Evolutionary conservation across 2,113 vertebrate species (phyloP), one percentile per base, ranked within the genome.

Genomic region (Tenebrosternarchus preto): DNA sequence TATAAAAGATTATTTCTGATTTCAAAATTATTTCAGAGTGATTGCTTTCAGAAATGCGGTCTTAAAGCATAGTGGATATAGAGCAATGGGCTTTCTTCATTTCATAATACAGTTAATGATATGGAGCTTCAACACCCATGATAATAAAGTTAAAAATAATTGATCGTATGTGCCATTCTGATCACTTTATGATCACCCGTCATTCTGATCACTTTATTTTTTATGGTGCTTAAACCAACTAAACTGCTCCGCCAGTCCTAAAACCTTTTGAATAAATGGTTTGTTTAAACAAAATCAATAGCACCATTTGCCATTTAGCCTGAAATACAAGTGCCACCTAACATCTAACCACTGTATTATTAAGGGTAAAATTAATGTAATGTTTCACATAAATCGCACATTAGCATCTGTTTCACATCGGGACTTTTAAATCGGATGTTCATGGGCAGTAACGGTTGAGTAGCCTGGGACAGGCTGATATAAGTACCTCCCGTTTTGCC

Each of bases 401-500:
- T 50, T 50, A 50, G 43, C 9, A 50, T 15, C 7, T 66, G 27
- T 55, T 39, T 69, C 16, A 15, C 31, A 68, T 68, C 27, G 67
- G 64, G 63, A n/a, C 4, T 5, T 27, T 67, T 70, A 61, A 72
- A 72, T 72, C 27, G 19, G 71, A 63, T 33, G 67, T 77, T 31
- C 56, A 36, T 50, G 36, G 50, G 36, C 15, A 31, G 24, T 7
- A 4, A 9, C 61, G 6, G 29, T 60, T 70, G 24, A 63, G 22
- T 61, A 60, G 25, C 43, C 19, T 39, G n/a, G 19, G 9, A 59
- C 56, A 2, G 15, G 53, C 19, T 53, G n/a, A 69, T 46, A 46
- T 67, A 29, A 68, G 31, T 5, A 3, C 33, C 50, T 57, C 63
- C 71, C 67, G 79, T 80, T 71, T 80, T 39, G 25, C 19, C 70